These are phyloP conservation scores for Cataglyphis rosenhaueri DNA, from an alignment of 2,888 invertebrate species.

Conservation along the genomic window DNA sequence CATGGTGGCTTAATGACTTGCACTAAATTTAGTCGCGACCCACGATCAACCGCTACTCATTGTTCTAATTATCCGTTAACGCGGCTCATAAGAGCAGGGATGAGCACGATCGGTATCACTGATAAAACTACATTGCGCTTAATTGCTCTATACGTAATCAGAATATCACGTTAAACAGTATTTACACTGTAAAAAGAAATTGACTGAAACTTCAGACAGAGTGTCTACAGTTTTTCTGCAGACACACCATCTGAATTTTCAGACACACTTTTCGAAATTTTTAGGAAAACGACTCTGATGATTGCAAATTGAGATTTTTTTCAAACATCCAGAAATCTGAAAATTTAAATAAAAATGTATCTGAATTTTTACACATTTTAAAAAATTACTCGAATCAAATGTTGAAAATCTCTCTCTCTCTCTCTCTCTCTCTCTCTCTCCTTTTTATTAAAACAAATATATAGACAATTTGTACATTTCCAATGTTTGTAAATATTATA, in stretches of 20 bases:
- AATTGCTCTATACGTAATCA: constrained; percentile 14
- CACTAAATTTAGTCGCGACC: constrained; percentile 54
- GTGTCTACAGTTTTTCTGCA: too few species aligned
- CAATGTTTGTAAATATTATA: neutral
- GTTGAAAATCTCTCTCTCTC: neutral
- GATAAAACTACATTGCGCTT: constrained; percentile 24
- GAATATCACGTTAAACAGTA: neutral
- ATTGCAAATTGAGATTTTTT: too few species aligned
- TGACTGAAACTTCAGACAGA: too few species aligned
- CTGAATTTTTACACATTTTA: neutral
- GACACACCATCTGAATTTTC: too few species aligned
- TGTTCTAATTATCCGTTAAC: constrained; percentile 51
- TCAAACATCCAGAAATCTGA: too few species aligned
- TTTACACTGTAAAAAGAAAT: neutral
- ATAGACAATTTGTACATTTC: neutral
- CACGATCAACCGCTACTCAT: constrained; percentile 40
- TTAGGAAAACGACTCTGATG: too few species aligned
- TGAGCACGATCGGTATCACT: constrained; percentile 61
- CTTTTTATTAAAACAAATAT: neutral
- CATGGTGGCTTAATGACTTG: constrained; percentile 46
- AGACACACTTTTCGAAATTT: too few species aligned
- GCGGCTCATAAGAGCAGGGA: constrained; percentile 30
- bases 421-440: neutral
- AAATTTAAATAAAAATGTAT: too few species aligned
- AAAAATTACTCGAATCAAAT: neutral